phyloP scores from a whole-genome alignment of 2,113 vertebrate species.

The Platanista minor region DNA sequence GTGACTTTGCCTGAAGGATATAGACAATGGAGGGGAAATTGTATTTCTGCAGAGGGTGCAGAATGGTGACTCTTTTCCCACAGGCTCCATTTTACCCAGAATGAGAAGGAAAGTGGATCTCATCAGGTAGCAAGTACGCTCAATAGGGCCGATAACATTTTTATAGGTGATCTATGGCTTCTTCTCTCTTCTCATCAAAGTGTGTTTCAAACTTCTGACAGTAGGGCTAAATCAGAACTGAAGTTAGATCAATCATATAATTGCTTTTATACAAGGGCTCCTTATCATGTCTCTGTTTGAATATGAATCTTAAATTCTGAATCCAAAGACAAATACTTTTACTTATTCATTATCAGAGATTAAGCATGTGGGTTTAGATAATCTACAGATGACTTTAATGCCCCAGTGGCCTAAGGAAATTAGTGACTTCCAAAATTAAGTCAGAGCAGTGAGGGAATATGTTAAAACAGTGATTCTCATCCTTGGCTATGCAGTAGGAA shows the following conservation, averaged over 20 bases:
- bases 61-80: background rate
- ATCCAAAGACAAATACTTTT: slow-evolving; percentile 46
- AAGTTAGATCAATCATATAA: background rate
- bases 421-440: slow-evolving; percentile 67
- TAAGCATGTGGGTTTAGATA: slow-evolving; percentile 48
- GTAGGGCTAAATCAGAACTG: background rate
- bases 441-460: background rate
- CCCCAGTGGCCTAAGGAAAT: slow-evolving; percentile 26
- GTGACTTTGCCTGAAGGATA: background rate
- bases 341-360: slow-evolving; percentile 56
- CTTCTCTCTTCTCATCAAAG: background rate
- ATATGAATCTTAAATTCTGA: slow-evolving; percentile 34
- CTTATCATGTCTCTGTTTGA: background rate
- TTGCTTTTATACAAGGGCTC: background rate
- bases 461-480: background rate
- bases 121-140: fast-evolving
- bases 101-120: background rate
- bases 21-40: background rate
- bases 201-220: background rate
- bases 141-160: background rate
- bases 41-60: fast-evolving
- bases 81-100: background rate
- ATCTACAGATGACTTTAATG: slow-evolving; percentile 38
- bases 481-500: background rate
- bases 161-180: background rate